Percentiles rank a stretch among this genome's conserved stretches.
Evolutionary conservation across 2,888 invertebrate species (phyloP).

Genomic region (Lobophora halterata): DNA sequence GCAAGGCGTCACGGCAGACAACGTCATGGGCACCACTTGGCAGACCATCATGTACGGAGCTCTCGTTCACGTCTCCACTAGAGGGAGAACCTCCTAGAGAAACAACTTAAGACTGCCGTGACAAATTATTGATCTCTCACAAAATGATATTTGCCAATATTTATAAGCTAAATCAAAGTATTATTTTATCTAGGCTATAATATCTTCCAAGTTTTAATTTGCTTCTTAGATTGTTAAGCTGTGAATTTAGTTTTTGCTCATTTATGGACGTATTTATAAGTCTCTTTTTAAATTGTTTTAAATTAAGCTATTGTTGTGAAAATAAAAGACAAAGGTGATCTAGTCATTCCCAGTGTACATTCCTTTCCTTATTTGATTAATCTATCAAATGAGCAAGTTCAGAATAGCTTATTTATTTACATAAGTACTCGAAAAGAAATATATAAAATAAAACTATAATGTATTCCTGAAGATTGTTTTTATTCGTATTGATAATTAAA

Average conservation of each 20-base stretch:
- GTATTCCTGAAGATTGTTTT: conserved; percentile 17
- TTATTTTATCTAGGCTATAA: conserved; percentile 18
- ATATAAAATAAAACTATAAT: conserved; percentile 25
- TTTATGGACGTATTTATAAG: conserved; percentile 20
- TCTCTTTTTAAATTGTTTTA: conserved; percentile 3
- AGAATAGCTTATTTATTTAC: conserved; percentile 17
- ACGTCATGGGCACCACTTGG: conserved; percentile 90
- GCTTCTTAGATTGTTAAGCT: conserved; percentile 10
- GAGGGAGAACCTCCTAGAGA: conserved; percentile 40
- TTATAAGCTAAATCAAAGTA: conserved; percentile 17
- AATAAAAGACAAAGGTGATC: conserved; percentile 24
- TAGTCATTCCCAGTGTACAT: conserved; percentile 42
- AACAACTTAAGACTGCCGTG: conserved; percentile 26
- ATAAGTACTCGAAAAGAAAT: conserved; percentile 6
- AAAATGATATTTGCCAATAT: conserved; percentile 21
- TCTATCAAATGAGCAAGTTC: no score
- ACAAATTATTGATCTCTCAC: conserved; percentile 25
- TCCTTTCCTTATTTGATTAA: conserved; percentile 22
- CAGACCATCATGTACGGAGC: conserved; percentile 82
- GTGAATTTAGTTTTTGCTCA: conserved; percentile 23
- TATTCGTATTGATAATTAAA: conserved; percentile 13
- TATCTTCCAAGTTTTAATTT: conserved; percentile 16
- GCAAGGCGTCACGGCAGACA: conserved; percentile 86
- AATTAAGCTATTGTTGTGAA: conserved; percentile 17
- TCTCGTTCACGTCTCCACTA: conserved; percentile 60